These are phyloP conservation scores for Liolophura sinensis DNA, from an alignment of 1,140 invertebrate genomes.

Conservation along the genomic window DNA sequence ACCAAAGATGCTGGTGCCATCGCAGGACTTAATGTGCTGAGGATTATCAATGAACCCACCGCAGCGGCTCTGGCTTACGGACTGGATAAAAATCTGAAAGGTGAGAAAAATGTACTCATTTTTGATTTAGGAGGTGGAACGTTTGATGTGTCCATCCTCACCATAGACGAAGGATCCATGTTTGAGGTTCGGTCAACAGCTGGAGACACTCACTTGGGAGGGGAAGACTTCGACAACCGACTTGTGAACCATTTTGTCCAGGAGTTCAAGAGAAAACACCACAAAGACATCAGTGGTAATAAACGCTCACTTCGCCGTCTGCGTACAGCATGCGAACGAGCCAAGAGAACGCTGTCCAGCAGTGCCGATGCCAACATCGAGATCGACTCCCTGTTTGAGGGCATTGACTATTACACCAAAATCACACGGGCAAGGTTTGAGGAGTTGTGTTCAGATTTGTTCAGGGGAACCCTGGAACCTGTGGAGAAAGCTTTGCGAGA, in stretches of 20 bases:
- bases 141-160: constrained; percentile 46
- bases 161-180: constrained; percentile 48
- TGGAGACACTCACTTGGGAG: constrained; percentile 51
- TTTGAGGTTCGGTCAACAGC: constrained; percentile 78
- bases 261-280: constrained; percentile 52
- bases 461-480: constrained; percentile 83
- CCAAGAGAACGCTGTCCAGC: constrained; percentile 61
- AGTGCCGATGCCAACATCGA: constrained; percentile 63
- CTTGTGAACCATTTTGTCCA: constrained; percentile 48
- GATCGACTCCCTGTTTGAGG: constrained; percentile 76
- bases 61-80: constrained; percentile 62
- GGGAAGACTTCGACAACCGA: constrained; percentile 50
- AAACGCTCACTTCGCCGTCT: constrained; percentile 50
- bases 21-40: constrained; percentile 66
- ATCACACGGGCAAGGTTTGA: constrained; percentile 58
- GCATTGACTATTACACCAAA: constrained; percentile 63
- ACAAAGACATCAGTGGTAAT: constrained; percentile 42
- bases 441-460: constrained; percentile 85
- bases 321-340: constrained; percentile 72
- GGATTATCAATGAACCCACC: constrained; percentile 62
- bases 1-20: constrained; percentile 49
- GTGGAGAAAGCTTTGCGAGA: constrained; percentile 92
- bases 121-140: constrained; percentile 52
- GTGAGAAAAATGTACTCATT: constrained; percentile 47
- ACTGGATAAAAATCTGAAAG: constrained; percentile 56